Conservation (phyloP, 2,888 invertebrate species). For the Pseudococcus longispinus region DNA sequence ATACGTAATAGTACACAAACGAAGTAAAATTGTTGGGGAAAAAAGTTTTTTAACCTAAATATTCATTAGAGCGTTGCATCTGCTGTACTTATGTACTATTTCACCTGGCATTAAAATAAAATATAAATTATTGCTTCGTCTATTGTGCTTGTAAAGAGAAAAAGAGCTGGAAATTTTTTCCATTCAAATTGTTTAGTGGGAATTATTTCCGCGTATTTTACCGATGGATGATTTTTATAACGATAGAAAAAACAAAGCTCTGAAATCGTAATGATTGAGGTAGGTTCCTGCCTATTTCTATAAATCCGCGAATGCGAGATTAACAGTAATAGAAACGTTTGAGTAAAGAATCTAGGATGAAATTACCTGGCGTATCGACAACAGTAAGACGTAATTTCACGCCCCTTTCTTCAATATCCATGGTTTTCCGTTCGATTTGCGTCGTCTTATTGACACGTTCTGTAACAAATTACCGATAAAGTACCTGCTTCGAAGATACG, state of each 20-base stretch:
- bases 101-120: conserved; percentile 6
- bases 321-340: not conserved
- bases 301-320: not conserved
- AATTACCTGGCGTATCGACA: conserved; percentile 86
- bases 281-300: not conserved
- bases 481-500: not conserved
- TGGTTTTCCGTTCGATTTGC: conserved; percentile 73
- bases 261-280: too few species aligned
- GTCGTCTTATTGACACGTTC: conserved; percentile 70
- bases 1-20: not conserved
- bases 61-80: not conserved
- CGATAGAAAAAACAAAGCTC: too few species aligned
- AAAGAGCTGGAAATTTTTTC: too few species aligned
- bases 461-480: conserved; percentile 61
- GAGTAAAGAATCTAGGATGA: not conserved
- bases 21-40: not conserved
- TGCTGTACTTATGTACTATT: not conserved
- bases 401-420: conserved; percentile 94
- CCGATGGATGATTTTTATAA: too few species aligned
- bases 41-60: conserved; percentile 16
- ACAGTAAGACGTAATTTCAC: conserved; percentile 89
- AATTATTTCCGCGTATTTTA: not conserved
- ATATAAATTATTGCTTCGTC: not conserved
- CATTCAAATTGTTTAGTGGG: not conserved
- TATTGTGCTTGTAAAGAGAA: not conserved